phyloP scores from a whole-genome alignment of 2,797 vertebrate species.

The Scolopax bukidnonensis region DNA sequence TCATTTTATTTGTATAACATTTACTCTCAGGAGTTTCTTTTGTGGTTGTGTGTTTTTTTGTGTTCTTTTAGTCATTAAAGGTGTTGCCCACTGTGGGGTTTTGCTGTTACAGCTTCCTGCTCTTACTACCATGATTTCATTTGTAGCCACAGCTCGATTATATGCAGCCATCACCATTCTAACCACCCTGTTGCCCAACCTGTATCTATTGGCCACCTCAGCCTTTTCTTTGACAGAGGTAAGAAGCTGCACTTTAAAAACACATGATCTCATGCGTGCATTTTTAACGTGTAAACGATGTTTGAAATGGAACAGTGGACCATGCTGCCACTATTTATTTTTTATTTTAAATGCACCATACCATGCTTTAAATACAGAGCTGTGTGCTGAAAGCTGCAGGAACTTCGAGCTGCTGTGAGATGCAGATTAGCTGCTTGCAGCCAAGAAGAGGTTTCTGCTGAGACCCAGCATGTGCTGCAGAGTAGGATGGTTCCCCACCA shows the following conservation, averaged over 20 bases:
- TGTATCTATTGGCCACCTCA: neutral
- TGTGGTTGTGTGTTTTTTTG: neutral
- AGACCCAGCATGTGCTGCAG: neutral
- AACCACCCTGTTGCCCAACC: neutral
- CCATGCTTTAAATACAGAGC: neutral
- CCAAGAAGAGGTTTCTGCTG: neutral
- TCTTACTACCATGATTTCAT: neutral
- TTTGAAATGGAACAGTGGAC: neutral
- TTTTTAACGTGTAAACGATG: neutral
- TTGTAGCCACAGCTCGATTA: neutral
- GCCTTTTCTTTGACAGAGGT: neutral
- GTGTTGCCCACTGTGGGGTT: neutral
- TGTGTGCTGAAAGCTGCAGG: neutral
- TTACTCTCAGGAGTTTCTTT: neutral
- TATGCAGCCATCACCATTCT: neutral
- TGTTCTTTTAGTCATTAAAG: neutral
- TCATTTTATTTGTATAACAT: neutral
- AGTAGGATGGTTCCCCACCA: neutral
- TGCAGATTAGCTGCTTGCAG: neutral
- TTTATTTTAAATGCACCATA: neutral
- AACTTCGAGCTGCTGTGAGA: neutral
- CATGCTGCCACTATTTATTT: neutral
- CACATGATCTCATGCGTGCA: fast-evolving
- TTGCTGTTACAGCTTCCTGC: neutral
- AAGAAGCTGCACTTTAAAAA: neutral